phyloP scores from a whole-genome alignment of 2,797 vertebrate species.

The Coendou prehensilis region DNA sequence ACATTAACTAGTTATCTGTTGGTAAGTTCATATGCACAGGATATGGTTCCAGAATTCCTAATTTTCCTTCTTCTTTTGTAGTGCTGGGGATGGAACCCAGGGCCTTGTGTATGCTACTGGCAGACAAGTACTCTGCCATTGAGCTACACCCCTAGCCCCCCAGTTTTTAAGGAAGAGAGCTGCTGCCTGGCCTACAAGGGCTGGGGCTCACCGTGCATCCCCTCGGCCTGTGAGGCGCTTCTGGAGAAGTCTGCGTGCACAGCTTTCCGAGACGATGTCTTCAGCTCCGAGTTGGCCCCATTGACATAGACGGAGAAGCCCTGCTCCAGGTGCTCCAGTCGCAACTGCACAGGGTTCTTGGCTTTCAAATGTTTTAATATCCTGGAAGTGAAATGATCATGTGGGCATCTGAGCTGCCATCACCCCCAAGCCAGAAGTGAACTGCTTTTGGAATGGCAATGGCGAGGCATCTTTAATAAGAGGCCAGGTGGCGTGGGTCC shows the following conservation, averaged over 20 bases:
- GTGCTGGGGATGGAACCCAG: neutral
- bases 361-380: slow-evolving; percentile 91
- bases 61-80: neutral
- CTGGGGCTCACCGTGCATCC: slow-evolving; percentile 85
- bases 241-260: slow-evolving; percentile 75
- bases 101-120: neutral
- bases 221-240: slow-evolving; percentile 83
- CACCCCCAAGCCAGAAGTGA: neutral
- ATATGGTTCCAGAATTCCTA: neutral
- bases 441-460: neutral
- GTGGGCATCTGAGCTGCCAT: neutral
- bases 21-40: neutral
- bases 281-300: slow-evolving; percentile 94
- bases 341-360: slow-evolving; percentile 92
- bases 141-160: neutral
- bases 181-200: neutral
- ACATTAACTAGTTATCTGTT: neutral
- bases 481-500: neutral
- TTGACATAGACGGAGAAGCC: slow-evolving; percentile 97
- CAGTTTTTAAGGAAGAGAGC: neutral
- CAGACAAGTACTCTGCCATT: neutral
- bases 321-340: slow-evolving; percentile 94
- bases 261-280: slow-evolving; percentile 85
- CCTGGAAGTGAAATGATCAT: slow-evolving; percentile 87
- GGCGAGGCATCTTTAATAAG: neutral